Conservation (phyloP, 2,113 vertebrate species). For the Epinephelus cyanopodus region DNA sequence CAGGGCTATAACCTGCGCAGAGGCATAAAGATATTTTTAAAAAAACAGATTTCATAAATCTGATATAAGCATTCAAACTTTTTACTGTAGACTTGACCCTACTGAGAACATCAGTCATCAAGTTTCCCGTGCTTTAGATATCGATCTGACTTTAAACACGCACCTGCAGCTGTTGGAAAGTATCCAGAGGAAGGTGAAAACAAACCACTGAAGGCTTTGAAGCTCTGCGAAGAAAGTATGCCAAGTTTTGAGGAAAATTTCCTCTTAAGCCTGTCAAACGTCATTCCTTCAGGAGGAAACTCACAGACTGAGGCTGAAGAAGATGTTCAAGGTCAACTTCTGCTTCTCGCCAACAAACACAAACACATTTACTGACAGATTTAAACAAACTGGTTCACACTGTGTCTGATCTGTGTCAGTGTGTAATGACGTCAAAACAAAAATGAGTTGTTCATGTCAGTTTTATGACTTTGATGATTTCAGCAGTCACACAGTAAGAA, state of each 20-base stretch:
- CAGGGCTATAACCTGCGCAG: too few species aligned
- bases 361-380: not conserved
- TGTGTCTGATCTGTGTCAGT: not conserved
- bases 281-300: not conserved
- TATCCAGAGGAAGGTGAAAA: not conserved
- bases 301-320: not conserved
- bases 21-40: too few species aligned
- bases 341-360: not conserved
- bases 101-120: too few species aligned
- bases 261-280: not conserved
- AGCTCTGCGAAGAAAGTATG: not conserved
- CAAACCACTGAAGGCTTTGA: too few species aligned
- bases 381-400: too few species aligned
- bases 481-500: not conserved
- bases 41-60: too few species aligned
- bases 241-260: not conserved
- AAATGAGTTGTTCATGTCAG: not conserved
- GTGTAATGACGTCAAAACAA: not conserved
- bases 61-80: too few species aligned
- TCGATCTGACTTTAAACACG: too few species aligned
- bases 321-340: too few species aligned
- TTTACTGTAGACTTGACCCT: too few species aligned
- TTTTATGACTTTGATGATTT: not conserved
- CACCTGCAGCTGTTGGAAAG: too few species aligned
- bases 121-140: too few species aligned